Conservation (phyloP, 2,797 vertebrate genomes). For the Gorsachius magnificus region DNA sequence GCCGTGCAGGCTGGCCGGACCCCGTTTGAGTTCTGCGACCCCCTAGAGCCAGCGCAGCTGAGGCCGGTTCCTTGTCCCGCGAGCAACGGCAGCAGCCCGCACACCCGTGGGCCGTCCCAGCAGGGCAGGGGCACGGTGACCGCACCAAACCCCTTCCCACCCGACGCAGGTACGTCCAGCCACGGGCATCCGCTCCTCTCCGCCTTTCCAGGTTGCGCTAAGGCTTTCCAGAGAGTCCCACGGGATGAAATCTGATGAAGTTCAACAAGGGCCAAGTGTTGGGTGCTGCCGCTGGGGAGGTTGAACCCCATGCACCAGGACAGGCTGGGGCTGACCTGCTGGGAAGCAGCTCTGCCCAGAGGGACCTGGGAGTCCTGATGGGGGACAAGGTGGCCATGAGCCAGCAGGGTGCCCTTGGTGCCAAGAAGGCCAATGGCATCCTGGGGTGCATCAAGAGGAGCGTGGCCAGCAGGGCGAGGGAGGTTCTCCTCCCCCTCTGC, state of each 20-base stretch:
- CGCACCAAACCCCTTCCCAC: conserved; percentile 74
- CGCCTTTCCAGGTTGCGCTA: not conserved
- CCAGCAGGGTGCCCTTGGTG: no score
- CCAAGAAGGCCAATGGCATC: no score
- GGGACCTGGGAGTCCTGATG: no score
- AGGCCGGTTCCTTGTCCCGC: conserved; percentile 75
- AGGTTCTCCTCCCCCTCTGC: no score
- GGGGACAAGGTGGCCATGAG: no score
- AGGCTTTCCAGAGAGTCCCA: not conserved
- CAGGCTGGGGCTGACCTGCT: no score
- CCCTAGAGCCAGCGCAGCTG: conserved; percentile 77
- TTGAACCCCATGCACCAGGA: no score
- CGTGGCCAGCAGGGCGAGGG: no score
- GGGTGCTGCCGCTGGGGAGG: no score
- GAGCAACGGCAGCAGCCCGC: conserved; percentile 80
- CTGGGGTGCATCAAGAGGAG: no score
- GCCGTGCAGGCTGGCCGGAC: conserved; percentile 77
- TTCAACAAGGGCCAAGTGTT: no score
- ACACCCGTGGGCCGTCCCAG: conserved; percentile 66
- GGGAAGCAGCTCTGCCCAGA: no score
- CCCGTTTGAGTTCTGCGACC: conserved; percentile 83
- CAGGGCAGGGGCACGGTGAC: conserved; percentile 59
- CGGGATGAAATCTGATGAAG: not conserved
- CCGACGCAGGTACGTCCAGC: conserved; percentile 75
- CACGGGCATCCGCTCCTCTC: fast-evolving